Percentiles rank a stretch among this genome's conserved stretches.
These are phyloP conservation scores for Podiceps cristatus DNA, from an alignment of 2,113 vertebrate species.

Conservation along the genomic window DNA sequence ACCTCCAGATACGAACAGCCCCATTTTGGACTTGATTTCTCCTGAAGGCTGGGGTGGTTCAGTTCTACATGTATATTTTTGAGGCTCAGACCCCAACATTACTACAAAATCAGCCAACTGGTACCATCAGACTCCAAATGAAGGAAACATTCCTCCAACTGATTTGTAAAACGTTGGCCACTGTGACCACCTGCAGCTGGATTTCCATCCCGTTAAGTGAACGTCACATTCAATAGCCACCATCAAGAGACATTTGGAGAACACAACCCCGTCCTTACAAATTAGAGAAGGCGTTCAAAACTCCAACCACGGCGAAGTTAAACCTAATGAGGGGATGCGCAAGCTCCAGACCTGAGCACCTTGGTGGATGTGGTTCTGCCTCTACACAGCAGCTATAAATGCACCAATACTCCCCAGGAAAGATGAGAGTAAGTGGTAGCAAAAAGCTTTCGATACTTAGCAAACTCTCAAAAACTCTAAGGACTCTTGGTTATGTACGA, in stretches of 20 bases:
- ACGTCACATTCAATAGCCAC: background rate
- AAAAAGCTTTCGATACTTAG: background rate
- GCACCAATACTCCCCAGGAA: background rate
- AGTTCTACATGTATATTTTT: background rate
- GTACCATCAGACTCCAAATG: background rate
- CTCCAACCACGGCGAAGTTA: background rate
- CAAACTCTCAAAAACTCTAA: background rate
- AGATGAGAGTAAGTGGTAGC: background rate
- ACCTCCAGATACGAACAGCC: background rate
- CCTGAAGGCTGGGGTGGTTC: background rate
- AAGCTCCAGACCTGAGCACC: accelerated
- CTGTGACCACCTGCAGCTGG: background rate
- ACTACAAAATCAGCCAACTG: background rate
- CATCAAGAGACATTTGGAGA: background rate
- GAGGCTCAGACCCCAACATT: background rate
- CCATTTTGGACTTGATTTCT: background rate
- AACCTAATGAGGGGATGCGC: background rate
- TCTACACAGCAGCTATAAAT: background rate
- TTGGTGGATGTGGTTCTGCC: accelerated
- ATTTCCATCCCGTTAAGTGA: background rate
- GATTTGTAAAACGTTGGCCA: background rate
- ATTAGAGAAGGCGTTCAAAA: background rate
- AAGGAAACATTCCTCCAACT: background rate
- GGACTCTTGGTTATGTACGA: background rate
- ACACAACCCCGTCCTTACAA: background rate